These are phyloP conservation scores for Poeciliopsis turrubarensis DNA, from an alignment of 2,113 vertebrate genomes.

Conservation along the genomic window DNA sequence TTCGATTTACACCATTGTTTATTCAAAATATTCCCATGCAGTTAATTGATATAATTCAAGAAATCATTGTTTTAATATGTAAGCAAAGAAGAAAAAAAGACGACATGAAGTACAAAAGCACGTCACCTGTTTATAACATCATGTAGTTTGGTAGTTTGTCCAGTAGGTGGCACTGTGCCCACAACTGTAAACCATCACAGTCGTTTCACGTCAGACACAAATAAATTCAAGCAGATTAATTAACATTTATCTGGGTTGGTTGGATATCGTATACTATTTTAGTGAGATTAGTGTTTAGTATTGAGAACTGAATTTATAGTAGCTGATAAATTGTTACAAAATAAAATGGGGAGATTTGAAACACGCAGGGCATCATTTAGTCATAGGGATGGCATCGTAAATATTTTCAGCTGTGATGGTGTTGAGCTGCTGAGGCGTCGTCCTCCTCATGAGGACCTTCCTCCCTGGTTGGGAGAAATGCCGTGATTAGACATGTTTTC, in stretches of 20 bases:
- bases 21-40: too few species aligned
- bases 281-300: not conserved
- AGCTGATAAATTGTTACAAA: not conserved
- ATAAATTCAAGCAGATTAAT: constrained; percentile 2
- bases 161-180: constrained; percentile 47
- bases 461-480: constrained; percentile 47
- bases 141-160: not conserved
- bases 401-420: constrained; percentile 30
- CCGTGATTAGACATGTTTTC: constrained; percentile 7
- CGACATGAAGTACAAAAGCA: too few species aligned
- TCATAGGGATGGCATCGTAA: constrained; percentile 42
- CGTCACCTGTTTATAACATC: not conserved
- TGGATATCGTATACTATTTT: not conserved
- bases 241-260: not conserved
- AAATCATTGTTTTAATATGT: too few species aligned
- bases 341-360: not conserved
- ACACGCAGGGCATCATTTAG: not conserved
- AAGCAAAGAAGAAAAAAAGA: too few species aligned
- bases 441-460: not conserved
- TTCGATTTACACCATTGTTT: too few species aligned
- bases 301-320: not conserved
- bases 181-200: not conserved
- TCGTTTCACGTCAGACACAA: not conserved
- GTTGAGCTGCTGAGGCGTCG: not conserved
- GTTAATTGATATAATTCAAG: too few species aligned